phyloP scores from a whole-genome alignment of 2,113 vertebrate species.

The Scophthalmus maximus region DNA sequence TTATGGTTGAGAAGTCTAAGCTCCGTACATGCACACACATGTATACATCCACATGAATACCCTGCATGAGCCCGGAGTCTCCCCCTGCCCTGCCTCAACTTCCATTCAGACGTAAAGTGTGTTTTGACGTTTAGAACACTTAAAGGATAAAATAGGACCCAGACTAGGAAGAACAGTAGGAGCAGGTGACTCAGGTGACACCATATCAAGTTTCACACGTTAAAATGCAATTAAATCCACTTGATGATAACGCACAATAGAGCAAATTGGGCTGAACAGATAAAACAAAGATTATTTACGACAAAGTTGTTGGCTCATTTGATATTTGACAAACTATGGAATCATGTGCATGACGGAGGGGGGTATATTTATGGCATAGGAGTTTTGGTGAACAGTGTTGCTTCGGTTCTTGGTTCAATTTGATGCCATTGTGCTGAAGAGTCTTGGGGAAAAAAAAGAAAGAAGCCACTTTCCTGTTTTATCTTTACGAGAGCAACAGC shows the following conservation, averaged over 20 bases:
- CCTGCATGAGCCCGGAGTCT: slow-evolving; percentile 12
- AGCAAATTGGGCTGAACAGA: neutral
- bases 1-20: slow-evolving; percentile 6
- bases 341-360: neutral
- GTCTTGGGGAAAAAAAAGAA: too few species aligned
- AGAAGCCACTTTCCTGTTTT: neutral
- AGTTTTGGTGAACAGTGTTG: too few species aligned
- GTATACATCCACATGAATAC: slow-evolving; percentile 26
- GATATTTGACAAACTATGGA: neutral
- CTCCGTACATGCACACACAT: slow-evolving; percentile 49
- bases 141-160: neutral
- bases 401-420: too few species aligned
- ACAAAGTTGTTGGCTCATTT: neutral
- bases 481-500: neutral
- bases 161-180: neutral
- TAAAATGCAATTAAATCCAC: neutral
- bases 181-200: neutral
- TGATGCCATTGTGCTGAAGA: too few species aligned
- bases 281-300: neutral
- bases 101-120: neutral
- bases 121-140: neutral
- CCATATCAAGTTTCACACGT: neutral
- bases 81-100: neutral
- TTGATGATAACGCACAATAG: neutral
- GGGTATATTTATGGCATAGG: too few species aligned